These are phyloP conservation scores for Troilus luridus DNA, from an alignment of 2,888 invertebrate genomes.

Conservation along the genomic window DNA sequence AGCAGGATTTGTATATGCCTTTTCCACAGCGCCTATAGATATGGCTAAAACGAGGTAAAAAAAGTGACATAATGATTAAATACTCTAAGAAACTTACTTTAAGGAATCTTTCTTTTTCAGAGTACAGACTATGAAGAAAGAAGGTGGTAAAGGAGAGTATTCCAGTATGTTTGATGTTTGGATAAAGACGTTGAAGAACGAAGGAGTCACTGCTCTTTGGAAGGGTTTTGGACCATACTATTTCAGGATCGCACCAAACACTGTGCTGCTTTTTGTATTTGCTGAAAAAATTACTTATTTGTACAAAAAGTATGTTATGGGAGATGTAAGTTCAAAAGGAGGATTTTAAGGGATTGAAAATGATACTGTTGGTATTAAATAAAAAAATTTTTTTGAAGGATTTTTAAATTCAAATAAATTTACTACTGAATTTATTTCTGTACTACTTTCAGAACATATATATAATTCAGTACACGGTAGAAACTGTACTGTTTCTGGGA, in stretches of 20 bases:
- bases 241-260: slow-evolving; percentile 96
- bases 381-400: background rate
- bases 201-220: slow-evolving; percentile 96
- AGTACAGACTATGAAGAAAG: slow-evolving; percentile 94
- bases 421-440: background rate
- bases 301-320: slow-evolving; percentile 69
- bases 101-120: slow-evolving; percentile 71
- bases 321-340: slow-evolving; percentile 58
- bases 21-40: slow-evolving; percentile 98
- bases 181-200: slow-evolving; percentile 81
- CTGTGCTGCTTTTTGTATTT: slow-evolving; percentile 97
- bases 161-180: slow-evolving; percentile 86
- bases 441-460: background rate
- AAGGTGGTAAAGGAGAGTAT: slow-evolving; percentile 91
- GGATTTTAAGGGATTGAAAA: slow-evolving; percentile 39
- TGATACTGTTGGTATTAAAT: background rate
- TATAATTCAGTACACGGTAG: too few relatives aligned
- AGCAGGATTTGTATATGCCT: slow-evolving; percentile 94
- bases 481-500: too few relatives aligned
- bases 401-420: background rate
- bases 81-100: background rate
- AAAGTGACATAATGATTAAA: background rate
- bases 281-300: slow-evolving; percentile 91
- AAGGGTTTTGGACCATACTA: slow-evolving; percentile 99
- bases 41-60: slow-evolving; percentile 95